These are phyloP conservation scores for Bos javanicus DNA, from an alignment of 2,113 vertebrate species.

Conservation along the genomic window DNA sequence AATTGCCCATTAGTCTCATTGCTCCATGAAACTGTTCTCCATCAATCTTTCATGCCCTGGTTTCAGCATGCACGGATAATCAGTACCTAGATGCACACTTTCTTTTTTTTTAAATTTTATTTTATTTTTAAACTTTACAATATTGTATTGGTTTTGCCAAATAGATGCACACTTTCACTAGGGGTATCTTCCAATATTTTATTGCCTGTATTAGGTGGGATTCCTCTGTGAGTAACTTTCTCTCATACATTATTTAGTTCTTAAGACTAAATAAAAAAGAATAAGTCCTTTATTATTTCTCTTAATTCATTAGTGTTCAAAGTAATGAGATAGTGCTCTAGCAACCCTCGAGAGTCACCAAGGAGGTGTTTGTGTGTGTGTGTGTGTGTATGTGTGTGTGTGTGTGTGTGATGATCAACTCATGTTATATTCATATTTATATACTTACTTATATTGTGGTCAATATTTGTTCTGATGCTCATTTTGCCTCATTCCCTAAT, in stretches of 20 bases:
- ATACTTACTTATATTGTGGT: neutral
- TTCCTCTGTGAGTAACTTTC: neutral
- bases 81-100: neutral
- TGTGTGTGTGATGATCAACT: neutral
- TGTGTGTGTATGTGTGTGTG: neutral
- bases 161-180: neutral
- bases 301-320: constrained; percentile 1
- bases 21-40: neutral
- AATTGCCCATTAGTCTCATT: neutral
- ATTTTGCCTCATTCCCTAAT: neutral
- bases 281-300: neutral
- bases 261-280: neutral
- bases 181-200: neutral
- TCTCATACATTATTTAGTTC: neutral
- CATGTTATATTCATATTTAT: neutral
- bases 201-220: neutral
- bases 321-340: neutral
- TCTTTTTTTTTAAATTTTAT: neutral
- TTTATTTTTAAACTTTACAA: too few species aligned
- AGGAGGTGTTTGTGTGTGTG: neutral
- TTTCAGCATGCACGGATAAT: neutral
- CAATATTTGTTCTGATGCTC: neutral
- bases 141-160: too few species aligned
- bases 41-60: neutral
- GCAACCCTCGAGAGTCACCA: neutral